Base-by-base conservation (phyloP, 2,888 invertebrate genomes). In the Eutolmus rufibarbis region DNA sequence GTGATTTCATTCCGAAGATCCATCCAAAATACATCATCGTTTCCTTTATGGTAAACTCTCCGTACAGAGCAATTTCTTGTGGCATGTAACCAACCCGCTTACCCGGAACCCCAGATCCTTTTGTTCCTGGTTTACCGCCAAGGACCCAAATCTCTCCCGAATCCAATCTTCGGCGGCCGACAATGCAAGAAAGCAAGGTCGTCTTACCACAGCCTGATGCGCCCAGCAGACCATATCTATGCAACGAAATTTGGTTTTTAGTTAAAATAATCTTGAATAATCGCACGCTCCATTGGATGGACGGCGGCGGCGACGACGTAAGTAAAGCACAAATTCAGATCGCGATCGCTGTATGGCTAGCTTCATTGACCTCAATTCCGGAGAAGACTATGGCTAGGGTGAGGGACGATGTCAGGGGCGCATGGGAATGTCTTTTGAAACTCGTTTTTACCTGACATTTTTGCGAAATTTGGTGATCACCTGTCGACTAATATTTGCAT, bases 121-220 rank as follows among this genome's bases (percentile, higher is more conserved):
- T 95, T 0, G 97, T 96, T 3, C 98, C 98, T 0, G 98, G 98
- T 90, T 95, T 96, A 31, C 97, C 97, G 0, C 98, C 98, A 86
- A 98, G 94, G 56, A 98, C 98, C 94, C 96, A 96, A 90, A 98
- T 96, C 91, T 97, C 96, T 5, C 98, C 98, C 2, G 95, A 95
- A 93, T 98, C 97, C 85, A 98, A 93, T 90, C 96, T 94, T 90
- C 97, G 94, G 86, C 98, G 94, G 4, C 98, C 98, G 31, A 98
- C 97, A 90, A 98, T 97, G 93, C 98, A 98, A 78, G 97, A 97
- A 5, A 98, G 94, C 16, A 98, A 93, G 0, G 98, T 98, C 2
- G 98, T 98, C 93, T 98, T 98, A n/a, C 98, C 98, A 92, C 98
- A 98, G 46, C 98, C 98, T 88, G 98, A 98, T 8, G 98, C 98